Conservation (phyloP, 2,113 vertebrate genomes). For the Muntiacus muntjak region DNA sequence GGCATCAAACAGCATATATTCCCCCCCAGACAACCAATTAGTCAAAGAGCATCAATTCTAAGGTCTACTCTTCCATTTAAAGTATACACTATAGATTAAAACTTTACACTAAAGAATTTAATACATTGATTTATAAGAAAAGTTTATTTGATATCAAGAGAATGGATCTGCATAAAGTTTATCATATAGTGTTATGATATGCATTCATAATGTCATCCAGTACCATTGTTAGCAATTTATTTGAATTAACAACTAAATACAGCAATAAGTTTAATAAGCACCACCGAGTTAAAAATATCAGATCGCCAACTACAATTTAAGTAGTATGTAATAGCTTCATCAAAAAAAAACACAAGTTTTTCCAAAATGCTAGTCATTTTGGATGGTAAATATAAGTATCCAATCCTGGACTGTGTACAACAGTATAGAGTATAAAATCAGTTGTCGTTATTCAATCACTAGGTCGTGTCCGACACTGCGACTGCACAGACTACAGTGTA, state of each 20-base stretch:
- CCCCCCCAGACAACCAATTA: not conserved
- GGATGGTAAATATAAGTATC: not conserved
- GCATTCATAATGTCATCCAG: not conserved
- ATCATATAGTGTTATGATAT: not conserved
- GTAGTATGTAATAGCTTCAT: not conserved
- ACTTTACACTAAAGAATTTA: not conserved
- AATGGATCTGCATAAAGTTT: not conserved
- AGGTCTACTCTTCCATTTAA: not conserved
- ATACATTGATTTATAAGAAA: not conserved
- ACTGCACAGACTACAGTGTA: not conserved
- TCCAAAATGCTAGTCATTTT: not conserved
- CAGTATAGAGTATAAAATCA: not conserved
- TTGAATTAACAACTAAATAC: not conserved
- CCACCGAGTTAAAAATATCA: not conserved
- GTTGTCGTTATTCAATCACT: not conserved
- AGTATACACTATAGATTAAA: not conserved
- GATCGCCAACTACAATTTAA: not conserved
- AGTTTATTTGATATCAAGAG: not conserved
- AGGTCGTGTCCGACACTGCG: accelerated
- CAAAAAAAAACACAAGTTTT: not conserved
- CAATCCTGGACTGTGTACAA: not conserved
- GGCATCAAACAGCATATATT: conserved; percentile 36
- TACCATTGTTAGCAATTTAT: not conserved
- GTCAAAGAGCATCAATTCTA: not conserved
- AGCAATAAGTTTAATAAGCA: not conserved